Conservation (phyloP, 92 coral and sea anemone species). For the Meandrina meandrites region DNA sequence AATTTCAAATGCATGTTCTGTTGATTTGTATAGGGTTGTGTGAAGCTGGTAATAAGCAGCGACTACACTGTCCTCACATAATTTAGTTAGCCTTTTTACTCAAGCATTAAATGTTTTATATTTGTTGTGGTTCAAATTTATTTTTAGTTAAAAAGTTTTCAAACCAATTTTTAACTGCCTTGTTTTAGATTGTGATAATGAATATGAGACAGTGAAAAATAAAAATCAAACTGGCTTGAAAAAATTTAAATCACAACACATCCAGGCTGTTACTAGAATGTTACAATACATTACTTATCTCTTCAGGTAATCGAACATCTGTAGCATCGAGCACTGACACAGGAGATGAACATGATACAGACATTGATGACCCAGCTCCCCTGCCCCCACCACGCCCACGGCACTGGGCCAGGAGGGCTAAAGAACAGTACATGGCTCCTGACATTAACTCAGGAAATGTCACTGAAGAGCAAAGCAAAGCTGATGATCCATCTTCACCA, state of each 20-base stretch:
- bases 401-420: constrained; percentile 87
- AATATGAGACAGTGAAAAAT: no score
- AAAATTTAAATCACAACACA: no score
- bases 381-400: constrained; percentile 99
- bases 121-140: no score
- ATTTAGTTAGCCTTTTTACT: no score
- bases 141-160: no score
- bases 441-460: constrained; percentile 41
- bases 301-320: constrained; percentile 69
- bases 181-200: no score
- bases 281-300: neutral
- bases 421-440: constrained; percentile 61
- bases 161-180: no score
- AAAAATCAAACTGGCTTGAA: no score
- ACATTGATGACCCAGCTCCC: constrained; percentile 69
- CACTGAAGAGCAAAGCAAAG: constrained; percentile 38
- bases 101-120: no score
- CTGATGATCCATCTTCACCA: constrained; percentile 38
- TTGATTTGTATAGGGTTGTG: no score
- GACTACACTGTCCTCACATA: no score
- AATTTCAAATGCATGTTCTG: neutral
- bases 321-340: constrained; percentile 87
- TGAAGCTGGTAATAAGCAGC: no score
- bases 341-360: constrained; percentile 74
- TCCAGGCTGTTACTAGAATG: neutral